phyloP scores from a whole-genome alignment of 2,113 vertebrate genomes.

The Ophthalmolycus amberensis region DNA sequence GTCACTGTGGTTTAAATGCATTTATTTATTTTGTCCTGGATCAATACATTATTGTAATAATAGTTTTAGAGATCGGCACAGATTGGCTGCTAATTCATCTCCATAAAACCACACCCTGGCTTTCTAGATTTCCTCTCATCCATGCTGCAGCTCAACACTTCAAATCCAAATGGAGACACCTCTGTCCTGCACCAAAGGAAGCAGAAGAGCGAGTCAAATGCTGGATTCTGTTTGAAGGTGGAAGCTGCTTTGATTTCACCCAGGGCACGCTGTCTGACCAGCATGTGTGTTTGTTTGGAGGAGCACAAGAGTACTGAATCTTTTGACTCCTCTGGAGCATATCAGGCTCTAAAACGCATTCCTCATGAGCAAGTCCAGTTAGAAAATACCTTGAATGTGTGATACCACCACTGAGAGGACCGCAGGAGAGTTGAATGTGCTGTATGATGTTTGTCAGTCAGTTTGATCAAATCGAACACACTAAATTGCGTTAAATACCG shows the following conservation, averaged over 20 bases:
- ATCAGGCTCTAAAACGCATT: neutral
- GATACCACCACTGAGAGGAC: neutral
- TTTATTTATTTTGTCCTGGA: neutral
- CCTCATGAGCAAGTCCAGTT: neutral
- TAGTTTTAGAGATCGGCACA: constrained; percentile 3
- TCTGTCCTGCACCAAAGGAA: constrained; percentile 7
- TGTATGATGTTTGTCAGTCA: no score
- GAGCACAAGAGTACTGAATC: neutral
- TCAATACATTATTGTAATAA: neutral
- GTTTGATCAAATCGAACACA: neutral
- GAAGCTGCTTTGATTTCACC: neutral
- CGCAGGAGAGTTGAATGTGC: neutral
- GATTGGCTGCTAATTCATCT: constrained; percentile 1
- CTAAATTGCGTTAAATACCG: no score
- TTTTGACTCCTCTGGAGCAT: neutral
- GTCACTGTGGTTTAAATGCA: neutral
- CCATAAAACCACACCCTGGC: constrained; percentile 7
- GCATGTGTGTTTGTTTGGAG: neutral
- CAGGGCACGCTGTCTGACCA: neutral
- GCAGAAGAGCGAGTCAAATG: constrained; percentile 13
- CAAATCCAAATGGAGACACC: constrained; percentile 4
- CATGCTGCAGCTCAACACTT: neutral
- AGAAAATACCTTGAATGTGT: neutral
- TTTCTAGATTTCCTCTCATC: constrained; percentile 1
- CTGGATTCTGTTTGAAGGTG: constrained; percentile 15